phyloP scores from a whole-genome alignment of 2,888 invertebrate species.

The Eudemis profundana region DNA sequence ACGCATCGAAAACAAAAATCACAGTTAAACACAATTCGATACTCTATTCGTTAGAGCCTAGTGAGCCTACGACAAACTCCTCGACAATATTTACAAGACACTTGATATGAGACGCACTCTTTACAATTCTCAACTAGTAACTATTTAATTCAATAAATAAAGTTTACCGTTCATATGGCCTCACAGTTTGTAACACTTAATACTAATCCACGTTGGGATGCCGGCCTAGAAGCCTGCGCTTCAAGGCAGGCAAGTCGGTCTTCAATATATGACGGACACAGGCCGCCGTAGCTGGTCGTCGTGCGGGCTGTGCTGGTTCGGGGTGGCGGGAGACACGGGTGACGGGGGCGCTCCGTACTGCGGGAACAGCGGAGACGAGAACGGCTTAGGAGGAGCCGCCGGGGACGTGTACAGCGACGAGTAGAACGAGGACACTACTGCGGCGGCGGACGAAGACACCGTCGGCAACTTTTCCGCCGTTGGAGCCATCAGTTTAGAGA shows the following conservation, averaged over 20 bases:
- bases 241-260: constrained; percentile 79
- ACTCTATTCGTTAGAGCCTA: constrained; percentile 47
- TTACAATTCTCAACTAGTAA: constrained; percentile 61
- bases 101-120: constrained; percentile 76
- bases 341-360: constrained; percentile 83
- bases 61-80: constrained; percentile 56
- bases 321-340: constrained; percentile 76
- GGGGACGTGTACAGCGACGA: constrained; percentile 87
- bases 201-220: constrained; percentile 55
- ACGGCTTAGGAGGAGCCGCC: constrained; percentile 80
- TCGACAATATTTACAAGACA: constrained; percentile 72
- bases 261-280: constrained; percentile 89
- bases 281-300: constrained; percentile 88
- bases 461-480: constrained; percentile 76
- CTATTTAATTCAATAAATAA: constrained; percentile 78
- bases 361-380: constrained; percentile 81
- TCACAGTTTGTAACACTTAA: constrained; percentile 70
- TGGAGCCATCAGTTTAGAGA: constrained; percentile 86
- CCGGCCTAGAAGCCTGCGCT: constrained; percentile 61
- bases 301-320: constrained; percentile 79
- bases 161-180: constrained; percentile 58
- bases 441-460: constrained; percentile 81
- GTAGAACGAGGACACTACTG: constrained; percentile 89
- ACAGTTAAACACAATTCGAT: constrained; percentile 75
- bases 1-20: constrained; percentile 77